Evolutionary conservation across 2,888 invertebrate genomes (phyloP).

Genomic region (Crepidodera aurea): DNA sequence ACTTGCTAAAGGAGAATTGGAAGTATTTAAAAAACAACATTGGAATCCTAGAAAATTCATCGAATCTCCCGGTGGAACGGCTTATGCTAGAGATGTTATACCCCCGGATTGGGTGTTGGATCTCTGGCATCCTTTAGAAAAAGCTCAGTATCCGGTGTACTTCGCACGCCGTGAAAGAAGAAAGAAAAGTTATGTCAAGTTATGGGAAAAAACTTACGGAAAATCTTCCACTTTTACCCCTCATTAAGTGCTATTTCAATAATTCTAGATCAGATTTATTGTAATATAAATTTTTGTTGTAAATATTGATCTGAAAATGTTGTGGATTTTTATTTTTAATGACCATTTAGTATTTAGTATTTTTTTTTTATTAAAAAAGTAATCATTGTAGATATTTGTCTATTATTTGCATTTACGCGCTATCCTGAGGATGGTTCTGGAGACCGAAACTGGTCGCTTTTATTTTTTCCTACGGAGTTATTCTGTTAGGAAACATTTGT

Average conservation of each 20-base stretch:
- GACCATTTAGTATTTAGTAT: no score
- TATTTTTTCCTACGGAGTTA: no score
- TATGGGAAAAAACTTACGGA: conserved; percentile 84
- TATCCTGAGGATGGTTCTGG: no score
- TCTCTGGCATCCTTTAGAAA: conserved; percentile 94
- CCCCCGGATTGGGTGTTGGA: conserved; percentile 89
- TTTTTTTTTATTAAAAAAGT: no score
- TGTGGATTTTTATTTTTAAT: no score
- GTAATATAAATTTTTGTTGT: not conserved
- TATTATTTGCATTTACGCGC: no score
- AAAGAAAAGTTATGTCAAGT: conserved; percentile 84
- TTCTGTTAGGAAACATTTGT: no score
- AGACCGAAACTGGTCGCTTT: no score
- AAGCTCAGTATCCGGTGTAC: conserved; percentile 93
- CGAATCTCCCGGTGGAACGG: conserved; percentile 80
- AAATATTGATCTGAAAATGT: not conserved
- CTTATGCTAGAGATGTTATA: conserved; percentile 74
- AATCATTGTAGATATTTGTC: no score
- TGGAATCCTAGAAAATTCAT: conserved; percentile 79
- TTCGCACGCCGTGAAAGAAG: conserved; percentile 88
- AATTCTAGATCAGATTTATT: not conserved
- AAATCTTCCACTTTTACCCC: conserved; percentile 61
- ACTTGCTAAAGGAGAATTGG: conserved; percentile 77
- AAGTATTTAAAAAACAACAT: conserved; percentile 76
- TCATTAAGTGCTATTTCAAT: conserved; percentile 22